These are phyloP conservation scores for Pyralis farinalis DNA, from an alignment of 2,888 invertebrate species.

Conservation along the genomic window DNA sequence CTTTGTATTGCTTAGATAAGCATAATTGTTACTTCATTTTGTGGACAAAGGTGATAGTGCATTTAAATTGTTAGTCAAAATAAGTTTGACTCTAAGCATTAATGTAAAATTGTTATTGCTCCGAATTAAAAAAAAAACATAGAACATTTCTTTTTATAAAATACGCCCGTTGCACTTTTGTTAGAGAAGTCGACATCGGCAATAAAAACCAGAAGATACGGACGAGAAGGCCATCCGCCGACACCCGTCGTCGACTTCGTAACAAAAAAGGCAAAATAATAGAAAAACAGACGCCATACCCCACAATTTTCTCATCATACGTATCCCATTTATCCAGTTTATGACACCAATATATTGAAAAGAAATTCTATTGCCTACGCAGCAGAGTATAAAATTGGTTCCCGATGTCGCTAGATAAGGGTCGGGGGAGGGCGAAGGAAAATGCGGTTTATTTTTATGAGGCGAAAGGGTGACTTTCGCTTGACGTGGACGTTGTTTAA, in stretches of 20 bases:
- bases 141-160: too few species aligned
- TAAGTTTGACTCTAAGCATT: too few species aligned
- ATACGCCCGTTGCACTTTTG: too few species aligned
- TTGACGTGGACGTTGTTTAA: constrained; percentile 24
- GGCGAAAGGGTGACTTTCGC: constrained; percentile 1
- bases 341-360: constrained; percentile 29
- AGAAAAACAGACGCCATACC: constrained; percentile 31
- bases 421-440: constrained; percentile 19
- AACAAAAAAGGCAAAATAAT: constrained; percentile 19
- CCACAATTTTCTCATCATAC: constrained; percentile 43
- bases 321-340: constrained; percentile 47
- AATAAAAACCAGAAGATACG: neutral
- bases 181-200: too few species aligned
- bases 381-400: constrained; percentile 36
- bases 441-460: constrained; percentile 15
- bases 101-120: too few species aligned
- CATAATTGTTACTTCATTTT: too few species aligned
- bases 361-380: constrained; percentile 26
- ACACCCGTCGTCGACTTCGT: constrained; percentile 1
- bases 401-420: constrained; percentile 20
- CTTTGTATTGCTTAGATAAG: too few species aligned
- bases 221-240: neutral
- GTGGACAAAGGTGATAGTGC: too few species aligned
- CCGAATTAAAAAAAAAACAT: too few species aligned
- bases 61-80: too few species aligned